A percentile compares a stretch with the other conserved stretches of the same genome.
phyloP scores from a whole-genome alignment of 2,888 invertebrate species.

The Hirtodrosophila cameraria region DNA sequence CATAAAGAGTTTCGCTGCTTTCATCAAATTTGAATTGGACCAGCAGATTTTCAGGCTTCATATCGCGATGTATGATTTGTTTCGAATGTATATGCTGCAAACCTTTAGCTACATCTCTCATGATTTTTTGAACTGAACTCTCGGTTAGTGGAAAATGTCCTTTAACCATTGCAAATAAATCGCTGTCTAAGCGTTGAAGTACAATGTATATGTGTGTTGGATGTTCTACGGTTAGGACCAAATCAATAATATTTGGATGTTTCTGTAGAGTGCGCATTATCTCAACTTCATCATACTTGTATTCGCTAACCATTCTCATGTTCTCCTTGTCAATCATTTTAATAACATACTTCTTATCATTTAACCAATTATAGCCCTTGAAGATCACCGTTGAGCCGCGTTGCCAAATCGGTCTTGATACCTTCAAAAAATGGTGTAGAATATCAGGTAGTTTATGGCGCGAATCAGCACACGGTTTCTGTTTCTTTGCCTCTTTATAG shows the following conservation, averaged over 20 bases:
- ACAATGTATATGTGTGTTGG: constrained; percentile 19
- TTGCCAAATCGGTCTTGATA: neutral
- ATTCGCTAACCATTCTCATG: no score
- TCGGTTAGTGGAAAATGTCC: constrained; percentile 1
- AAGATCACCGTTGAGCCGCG: constrained; percentile 13
- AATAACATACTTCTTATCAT: neutral
- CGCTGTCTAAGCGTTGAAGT: constrained; percentile 16
- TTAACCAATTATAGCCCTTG: neutral
- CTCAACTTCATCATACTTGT: constrained; percentile 24
- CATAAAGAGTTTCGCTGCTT: constrained; percentile 7
- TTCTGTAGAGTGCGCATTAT: constrained; percentile 26
- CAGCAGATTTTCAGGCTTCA: no score
- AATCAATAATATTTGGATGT: constrained; percentile 40
- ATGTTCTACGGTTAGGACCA: constrained; percentile 32
- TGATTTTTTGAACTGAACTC: neutral
- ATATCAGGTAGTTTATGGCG: constrained; percentile 6
- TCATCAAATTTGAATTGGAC: no score
- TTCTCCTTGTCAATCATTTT: constrained; percentile 42
- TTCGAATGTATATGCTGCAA: constrained; percentile 22
- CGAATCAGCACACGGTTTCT: neutral
- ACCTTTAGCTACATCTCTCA: constrained; percentile 16
- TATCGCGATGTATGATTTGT: constrained; percentile 30
- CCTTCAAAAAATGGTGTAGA: constrained; percentile 25
- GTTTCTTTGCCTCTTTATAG: rapidly evolving
- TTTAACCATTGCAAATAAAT: constrained; percentile 7